Conservation (phyloP, 2,113 vertebrate species). For the Sula dactylatra region DNA sequence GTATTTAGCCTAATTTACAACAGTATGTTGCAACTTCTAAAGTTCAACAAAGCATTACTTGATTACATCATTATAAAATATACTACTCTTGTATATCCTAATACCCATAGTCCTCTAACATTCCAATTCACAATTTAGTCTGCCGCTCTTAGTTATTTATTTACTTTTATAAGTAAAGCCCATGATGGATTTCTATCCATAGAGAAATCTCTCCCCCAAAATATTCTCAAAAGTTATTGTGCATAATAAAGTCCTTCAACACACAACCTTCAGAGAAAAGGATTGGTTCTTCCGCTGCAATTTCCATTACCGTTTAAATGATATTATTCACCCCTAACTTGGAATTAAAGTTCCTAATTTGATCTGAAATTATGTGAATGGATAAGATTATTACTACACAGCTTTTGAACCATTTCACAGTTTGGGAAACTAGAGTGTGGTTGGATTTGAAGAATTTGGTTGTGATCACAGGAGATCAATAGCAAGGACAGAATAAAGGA, state of each 20-base stretch:
- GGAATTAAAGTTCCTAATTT: neutral
- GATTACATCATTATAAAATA: neutral
- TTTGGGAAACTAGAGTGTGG: neutral
- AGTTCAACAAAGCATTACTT: neutral
- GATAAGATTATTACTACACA: neutral
- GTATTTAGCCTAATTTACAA: neutral
- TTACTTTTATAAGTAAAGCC: neutral
- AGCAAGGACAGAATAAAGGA: neutral
- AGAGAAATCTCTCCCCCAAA: neutral
- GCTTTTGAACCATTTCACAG: neutral
- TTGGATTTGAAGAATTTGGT: neutral
- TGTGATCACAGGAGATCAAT: neutral
- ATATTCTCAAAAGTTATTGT: neutral
- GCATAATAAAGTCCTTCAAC: neutral
- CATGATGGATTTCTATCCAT: neutral
- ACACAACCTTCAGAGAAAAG: neutral
- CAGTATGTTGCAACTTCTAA: neutral
- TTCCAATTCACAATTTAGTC: neutral
- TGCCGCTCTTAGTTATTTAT: neutral
- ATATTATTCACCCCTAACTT: neutral
- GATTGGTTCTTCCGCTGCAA: neutral
- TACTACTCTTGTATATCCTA: neutral
- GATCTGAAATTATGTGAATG: neutral
- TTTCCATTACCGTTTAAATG: neutral
- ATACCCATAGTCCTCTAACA: neutral